These are phyloP conservation scores for Silvanus unidentatus DNA, from an alignment of 2,888 invertebrate species.

Conservation along the genomic window DNA sequence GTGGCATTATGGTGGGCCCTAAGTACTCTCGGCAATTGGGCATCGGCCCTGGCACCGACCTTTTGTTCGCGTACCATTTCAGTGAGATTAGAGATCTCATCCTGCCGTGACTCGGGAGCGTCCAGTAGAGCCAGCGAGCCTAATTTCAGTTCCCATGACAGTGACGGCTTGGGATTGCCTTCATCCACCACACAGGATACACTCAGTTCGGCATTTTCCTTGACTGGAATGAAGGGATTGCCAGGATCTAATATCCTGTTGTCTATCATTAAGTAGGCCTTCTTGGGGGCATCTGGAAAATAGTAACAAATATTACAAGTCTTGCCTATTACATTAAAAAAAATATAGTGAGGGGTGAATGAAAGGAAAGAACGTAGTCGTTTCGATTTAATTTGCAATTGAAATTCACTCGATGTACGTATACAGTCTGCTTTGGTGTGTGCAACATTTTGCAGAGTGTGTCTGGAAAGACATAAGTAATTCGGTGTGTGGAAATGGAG, in stretches of 20 bases:
- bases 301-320: too few species aligned
- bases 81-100: slow-evolving; percentile 50
- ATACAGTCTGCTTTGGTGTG: too few species aligned
- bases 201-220: slow-evolving; percentile 76
- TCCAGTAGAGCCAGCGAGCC: slow-evolving; percentile 55
- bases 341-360: neutral
- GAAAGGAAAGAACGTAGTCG: too few species aligned
- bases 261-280: slow-evolving; percentile 81
- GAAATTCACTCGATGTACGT: too few species aligned
- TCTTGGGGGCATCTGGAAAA: slow-evolving; percentile 75
- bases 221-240: slow-evolving; percentile 81
- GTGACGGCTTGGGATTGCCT: slow-evolving; percentile 62
- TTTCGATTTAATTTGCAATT: too few species aligned
- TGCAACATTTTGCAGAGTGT: too few species aligned
- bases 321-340: too few species aligned
- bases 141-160: slow-evolving; percentile 61
- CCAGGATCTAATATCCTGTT: slow-evolving; percentile 78
- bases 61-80: slow-evolving; percentile 39
- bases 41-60: slow-evolving; percentile 55
- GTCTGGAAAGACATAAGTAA: too few species aligned
- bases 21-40: slow-evolving; percentile 67
- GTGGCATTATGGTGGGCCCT: slow-evolving; percentile 84
- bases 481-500: too few species aligned
- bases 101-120: slow-evolving; percentile 50
- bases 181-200: slow-evolving; percentile 85